phyloP scores from a whole-genome alignment of 2,888 invertebrate genomes.

The Drepana falcataria region DNA sequence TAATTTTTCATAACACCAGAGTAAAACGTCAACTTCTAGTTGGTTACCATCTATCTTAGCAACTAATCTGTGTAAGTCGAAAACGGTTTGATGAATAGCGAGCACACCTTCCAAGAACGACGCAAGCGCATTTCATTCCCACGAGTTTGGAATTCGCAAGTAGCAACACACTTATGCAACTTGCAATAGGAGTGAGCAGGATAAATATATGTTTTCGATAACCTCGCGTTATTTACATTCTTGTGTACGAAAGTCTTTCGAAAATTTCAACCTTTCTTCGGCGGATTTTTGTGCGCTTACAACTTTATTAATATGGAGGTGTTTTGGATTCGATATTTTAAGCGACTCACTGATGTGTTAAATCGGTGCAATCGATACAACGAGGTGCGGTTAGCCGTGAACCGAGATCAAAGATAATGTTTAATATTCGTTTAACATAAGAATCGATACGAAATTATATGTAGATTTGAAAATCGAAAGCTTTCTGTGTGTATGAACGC shows the following conservation, averaged over 20 bases:
- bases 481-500: background rate
- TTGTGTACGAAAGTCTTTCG: constrained; percentile 32
- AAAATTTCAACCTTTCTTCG: constrained; percentile 14
- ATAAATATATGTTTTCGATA: constrained; percentile 10
- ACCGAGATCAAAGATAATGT: background rate
- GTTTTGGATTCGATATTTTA: constrained; percentile 8
- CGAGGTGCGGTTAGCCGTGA: background rate
- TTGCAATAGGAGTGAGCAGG: constrained; percentile 20
- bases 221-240: constrained; percentile 44
- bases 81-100: constrained; percentile 62
- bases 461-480: background rate
- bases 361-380: background rate
- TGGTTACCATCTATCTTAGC: constrained; percentile 21
- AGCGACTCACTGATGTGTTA: constrained; percentile 1
- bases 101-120: constrained; percentile 62
- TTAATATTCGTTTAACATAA: background rate
- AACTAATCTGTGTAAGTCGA: constrained; percentile 39
- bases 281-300: constrained; percentile 5
- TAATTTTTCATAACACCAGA: background rate
- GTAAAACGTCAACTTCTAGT: background rate
- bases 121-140: constrained; percentile 62
- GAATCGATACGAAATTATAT: background rate
- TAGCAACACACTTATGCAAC: constrained; percentile 30
- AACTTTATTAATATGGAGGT: constrained; percentile 7
- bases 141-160: constrained; percentile 58